Base-by-base conservation (phyloP, 2,888 invertebrate genomes). In the Ommatoiulus sabulosus region DNA sequence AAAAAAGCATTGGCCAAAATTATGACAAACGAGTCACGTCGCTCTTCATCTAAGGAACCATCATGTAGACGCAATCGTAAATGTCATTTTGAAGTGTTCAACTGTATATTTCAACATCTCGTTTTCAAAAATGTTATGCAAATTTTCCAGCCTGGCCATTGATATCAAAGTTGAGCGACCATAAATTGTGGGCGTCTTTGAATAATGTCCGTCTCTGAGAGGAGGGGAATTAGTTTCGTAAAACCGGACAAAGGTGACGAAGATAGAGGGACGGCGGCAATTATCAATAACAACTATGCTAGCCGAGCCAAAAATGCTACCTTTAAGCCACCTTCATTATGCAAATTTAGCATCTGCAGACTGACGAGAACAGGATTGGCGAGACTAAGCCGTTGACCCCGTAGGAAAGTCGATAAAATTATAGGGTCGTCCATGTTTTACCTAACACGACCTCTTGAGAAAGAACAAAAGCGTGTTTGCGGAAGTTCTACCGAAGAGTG, bases 341-440 rank as follows among this genome's bases (percentile, higher is more conserved):
- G 84, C 52, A 46, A 35, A 48, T 88, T 84, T 10, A 88, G 72
- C 88, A 88, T 88, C 84, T 87, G 87, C 63, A 87, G 44, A 35
- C 57, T 44, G 44, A 72, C 48, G 20, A 63, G 63, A 63, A 20
- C 63, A 17, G 63, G 63, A 63, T 63, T 17, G 6, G 20, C n/a
- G 7, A 7, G 63, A 63, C n/a, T 4, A n/a, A 63, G 63, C n/a
- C 63, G n/a, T 63, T 63, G 63, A 72, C 72, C 52, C 20, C 52
- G 3, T 48, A 20, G 44, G 24, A 12, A 86, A 86, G 20, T 44
- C 24, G 24, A 85, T 46, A 35, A 15, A 15, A n/a, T 43, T 48
- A 86, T 44, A n/a, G 44, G 20, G 8, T n/a, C 57, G 46, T 35
- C 63, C 20, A 57, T 24, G 12, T 35, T 35, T 35, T 35, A 35